Base-by-base conservation (phyloP, 2,113 vertebrate genomes). In the Plecturocebus donacophilus region DNA sequence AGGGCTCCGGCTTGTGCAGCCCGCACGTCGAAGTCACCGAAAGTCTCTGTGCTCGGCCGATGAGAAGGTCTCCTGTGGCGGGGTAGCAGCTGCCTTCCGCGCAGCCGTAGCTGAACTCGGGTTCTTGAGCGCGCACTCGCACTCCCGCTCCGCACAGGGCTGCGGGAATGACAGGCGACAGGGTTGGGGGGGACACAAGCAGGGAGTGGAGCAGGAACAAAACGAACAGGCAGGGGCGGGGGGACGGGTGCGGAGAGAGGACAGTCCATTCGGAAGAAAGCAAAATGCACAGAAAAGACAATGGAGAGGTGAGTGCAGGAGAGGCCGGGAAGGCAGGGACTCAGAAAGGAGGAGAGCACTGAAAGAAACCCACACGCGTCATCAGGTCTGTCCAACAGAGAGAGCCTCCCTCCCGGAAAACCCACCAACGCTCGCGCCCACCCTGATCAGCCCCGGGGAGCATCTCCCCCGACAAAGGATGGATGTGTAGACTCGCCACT, bases 41-140 rank as follows among this genome's bases (percentile, higher is more conserved):
- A 7, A 99, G 98, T 76, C 99, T 99, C 87, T 99, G 98, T 4
- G 99, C 98, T 94, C 99, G 98, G 47, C 99, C 99, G 94, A 99
- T 99, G 85, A 99, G 99, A 81, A 99, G 99, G 98, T 99, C 99
- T 49, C 99, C 99, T 1, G 99, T 99, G 96, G 99, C 99, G 0
- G 99, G 99, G 98, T 99, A 99, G 98, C 99, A 99, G 98, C 99
- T 99, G 42, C 99, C 99, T 98, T 99, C 99, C 0, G 99, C 99
- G 96, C 99, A 99, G 82, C 99, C 98, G 25, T 99, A 99, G 95
- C 99, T 99, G 96, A 99, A 98, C 89, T 99, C 99, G 0, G 99
- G 99, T 32, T 99, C 96, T 91, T 99, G 98, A 13, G 98, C 96
- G 40, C n/a, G 11, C 25, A 93, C 95, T 64, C 54, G 68, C 25